These are phyloP conservation scores for Herpetotheres cachinnans DNA, from an alignment of 2,113 vertebrate species.

Conservation along the genomic window DNA sequence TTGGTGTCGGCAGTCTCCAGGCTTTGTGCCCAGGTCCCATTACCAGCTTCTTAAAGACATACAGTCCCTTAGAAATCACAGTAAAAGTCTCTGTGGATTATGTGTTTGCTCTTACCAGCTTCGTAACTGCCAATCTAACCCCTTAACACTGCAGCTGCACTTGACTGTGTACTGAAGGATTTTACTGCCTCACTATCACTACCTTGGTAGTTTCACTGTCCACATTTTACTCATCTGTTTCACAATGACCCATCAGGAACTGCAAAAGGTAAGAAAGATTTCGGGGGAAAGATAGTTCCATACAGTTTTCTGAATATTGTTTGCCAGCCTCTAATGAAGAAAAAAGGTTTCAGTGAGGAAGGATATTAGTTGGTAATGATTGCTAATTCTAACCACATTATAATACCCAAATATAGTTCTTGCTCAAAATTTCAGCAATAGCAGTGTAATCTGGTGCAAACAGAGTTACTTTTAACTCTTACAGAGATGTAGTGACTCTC, in stretches of 20 bases:
- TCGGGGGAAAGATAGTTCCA: not conserved
- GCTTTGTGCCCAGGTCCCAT: not conserved
- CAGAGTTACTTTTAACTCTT: not conserved
- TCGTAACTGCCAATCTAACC: not conserved
- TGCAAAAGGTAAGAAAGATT: not conserved
- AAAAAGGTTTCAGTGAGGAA: not conserved
- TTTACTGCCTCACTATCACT: not conserved
- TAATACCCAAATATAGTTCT: not conserved
- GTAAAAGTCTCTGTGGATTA: not conserved
- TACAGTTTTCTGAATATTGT: not conserved
- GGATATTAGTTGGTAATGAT: not conserved
- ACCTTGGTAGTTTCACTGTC: not conserved
- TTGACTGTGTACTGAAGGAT: not conserved
- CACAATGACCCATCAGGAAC: not conserved
- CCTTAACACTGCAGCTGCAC: accelerated
- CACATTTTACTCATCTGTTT: not conserved
- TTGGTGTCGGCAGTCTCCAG: not conserved
- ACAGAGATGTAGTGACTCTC: not conserved
- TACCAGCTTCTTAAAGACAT: not conserved
- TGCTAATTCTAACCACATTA: not conserved
- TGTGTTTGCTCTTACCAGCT: not conserved
- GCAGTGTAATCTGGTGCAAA: not conserved
- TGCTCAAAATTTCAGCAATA: not conserved
- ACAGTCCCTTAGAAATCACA: not conserved
- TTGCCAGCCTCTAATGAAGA: not conserved